These are phyloP conservation scores for Ptychadena robeensis DNA, from an alignment of 2,797 vertebrate species.

Conservation along the genomic window DNA sequence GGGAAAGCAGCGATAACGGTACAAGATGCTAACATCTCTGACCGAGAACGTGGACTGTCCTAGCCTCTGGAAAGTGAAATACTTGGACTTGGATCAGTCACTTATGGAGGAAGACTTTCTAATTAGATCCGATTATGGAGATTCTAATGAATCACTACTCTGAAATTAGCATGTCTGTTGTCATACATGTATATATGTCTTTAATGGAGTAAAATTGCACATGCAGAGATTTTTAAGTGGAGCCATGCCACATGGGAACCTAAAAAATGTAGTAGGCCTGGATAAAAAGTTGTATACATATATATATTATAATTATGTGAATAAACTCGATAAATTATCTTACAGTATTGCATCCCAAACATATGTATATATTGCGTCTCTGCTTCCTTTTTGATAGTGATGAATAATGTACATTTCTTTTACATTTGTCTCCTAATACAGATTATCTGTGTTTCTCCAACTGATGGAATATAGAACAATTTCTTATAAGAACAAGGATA, in stretches of 20 bases:
- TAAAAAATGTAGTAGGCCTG: too few relatives aligned
- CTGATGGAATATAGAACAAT: too few relatives aligned
- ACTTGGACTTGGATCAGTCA: background rate
- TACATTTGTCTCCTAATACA: too few relatives aligned
- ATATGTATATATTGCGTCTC: too few relatives aligned
- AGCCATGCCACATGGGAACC: background rate
- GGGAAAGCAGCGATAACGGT: conserved; percentile 91
- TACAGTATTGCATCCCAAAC: too few relatives aligned
- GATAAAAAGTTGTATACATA: too few relatives aligned
- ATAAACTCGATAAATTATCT: too few relatives aligned
- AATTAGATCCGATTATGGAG: background rate
- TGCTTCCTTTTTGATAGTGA: too few relatives aligned
- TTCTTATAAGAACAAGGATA: too few relatives aligned
- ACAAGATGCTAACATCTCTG: conserved; percentile 72
- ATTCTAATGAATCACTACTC: background rate
- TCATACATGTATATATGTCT: background rate
- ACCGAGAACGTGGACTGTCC: conserved; percentile 7
- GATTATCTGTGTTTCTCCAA: too few relatives aligned
- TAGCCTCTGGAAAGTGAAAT: background rate
- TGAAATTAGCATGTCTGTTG: background rate
- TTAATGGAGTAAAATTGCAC: background rate
- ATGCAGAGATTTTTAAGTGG: background rate
- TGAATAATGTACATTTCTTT: too few relatives aligned
- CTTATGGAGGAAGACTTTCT: background rate
- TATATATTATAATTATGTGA: too few relatives aligned